Evolutionary conservation across 2,797 vertebrate species (phyloP).

Genomic region (Botia almorhae): DNA sequence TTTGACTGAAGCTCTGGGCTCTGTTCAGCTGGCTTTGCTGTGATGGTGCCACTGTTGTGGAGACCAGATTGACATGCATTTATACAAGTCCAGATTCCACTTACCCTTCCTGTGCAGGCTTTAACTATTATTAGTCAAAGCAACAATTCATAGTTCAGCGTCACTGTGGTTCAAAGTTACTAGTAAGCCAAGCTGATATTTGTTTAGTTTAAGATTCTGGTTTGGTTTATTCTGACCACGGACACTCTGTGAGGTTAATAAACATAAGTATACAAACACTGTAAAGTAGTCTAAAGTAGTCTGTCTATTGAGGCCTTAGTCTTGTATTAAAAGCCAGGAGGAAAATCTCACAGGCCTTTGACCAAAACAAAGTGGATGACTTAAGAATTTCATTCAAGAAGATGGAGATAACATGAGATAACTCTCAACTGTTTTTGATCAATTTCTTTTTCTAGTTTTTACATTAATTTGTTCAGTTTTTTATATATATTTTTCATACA

Average conservation of each 20-base stretch:
- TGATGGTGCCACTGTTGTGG: slow-evolving; percentile 54
- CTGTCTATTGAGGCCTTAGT: not conserved
- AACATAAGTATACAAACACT: not conserved
- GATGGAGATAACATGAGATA: too few relatives aligned
- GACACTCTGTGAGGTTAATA: not conserved
- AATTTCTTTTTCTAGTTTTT: not conserved
- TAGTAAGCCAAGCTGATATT: not conserved
- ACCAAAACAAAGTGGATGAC: not conserved
- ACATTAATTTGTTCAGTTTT: not conserved
- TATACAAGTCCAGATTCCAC: slow-evolving; percentile 40
- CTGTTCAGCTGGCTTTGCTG: slow-evolving; percentile 28
- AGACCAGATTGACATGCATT: slow-evolving; percentile 42
- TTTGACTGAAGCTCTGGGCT: slow-evolving; percentile 1
- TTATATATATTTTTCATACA: not conserved
- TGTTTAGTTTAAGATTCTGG: not conserved
- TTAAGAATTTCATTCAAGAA: too few relatives aligned
- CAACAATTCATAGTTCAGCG: slow-evolving; percentile 6
- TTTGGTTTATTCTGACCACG: not conserved
- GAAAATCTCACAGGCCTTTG: not conserved
- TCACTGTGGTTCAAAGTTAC: not conserved
- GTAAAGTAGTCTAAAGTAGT: not conserved
- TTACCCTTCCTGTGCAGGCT: slow-evolving; percentile 27
- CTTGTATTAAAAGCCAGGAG: not conserved
- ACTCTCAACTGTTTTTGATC: too few relatives aligned
- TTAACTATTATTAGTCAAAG: not conserved